Percentiles rank a stretch among this genome's conserved stretches.
Conservation (phyloP, 92 coral and sea anemone species). For the Desmophyllum pertusum region DNA sequence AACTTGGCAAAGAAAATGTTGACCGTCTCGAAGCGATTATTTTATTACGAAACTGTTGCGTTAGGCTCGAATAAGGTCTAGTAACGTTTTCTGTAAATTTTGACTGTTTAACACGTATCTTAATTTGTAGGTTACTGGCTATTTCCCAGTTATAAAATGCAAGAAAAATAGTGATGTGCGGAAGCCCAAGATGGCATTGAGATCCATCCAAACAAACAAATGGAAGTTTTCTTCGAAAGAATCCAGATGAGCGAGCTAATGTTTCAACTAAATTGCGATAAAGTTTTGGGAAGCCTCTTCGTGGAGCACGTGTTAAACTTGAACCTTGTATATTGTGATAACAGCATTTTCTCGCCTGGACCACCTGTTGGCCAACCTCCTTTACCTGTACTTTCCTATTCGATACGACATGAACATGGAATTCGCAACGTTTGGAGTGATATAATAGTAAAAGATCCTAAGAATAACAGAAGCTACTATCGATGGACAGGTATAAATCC, state of each 20-base stretch:
- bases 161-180: slow-evolving; percentile 58
- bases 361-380: slow-evolving; percentile 40
- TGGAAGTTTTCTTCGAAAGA: slow-evolving; percentile 70
- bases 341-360: background rate
- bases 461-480: slow-evolving; percentile 60
- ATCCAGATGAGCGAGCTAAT: slow-evolving; percentile 50
- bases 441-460: slow-evolving; percentile 60
- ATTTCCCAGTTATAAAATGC: slow-evolving; percentile 40
- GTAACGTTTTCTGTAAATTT: background rate
- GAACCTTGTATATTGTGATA: slow-evolving; percentile 20
- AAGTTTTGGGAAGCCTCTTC: slow-evolving; percentile 68
- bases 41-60: no score
- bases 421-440: slow-evolving; percentile 41
- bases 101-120: background rate
- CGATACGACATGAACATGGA: slow-evolving; percentile 52
- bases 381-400: slow-evolving; percentile 3
- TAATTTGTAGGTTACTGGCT: slow-evolving; percentile 52
- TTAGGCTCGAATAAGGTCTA: background rate
- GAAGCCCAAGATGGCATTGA: slow-evolving; percentile 72
- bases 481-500: slow-evolving; percentile 79
- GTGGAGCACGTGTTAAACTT: slow-evolving; percentile 26
- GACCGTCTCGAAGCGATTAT: no score
- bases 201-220: slow-evolving; percentile 58
- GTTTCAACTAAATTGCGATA: slow-evolving; percentile 66
- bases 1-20: no score